Evolutionary conservation across 2,113 vertebrate species (phyloP), one percentile per base, ranked within the genome.

Genomic region (Syrmaticus mikado): DNA sequence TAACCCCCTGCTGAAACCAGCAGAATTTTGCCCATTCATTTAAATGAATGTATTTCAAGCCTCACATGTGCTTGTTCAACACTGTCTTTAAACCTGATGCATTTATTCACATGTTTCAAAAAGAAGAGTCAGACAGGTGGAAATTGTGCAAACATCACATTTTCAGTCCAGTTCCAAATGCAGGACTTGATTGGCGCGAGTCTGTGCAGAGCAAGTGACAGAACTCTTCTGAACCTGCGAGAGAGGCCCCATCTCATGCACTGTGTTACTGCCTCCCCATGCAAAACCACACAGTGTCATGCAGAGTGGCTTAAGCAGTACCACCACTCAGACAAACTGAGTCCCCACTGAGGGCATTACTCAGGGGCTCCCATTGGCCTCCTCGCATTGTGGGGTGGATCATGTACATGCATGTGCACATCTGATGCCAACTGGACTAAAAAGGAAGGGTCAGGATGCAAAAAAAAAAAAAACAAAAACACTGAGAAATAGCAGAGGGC

Each of bases 31-130:
- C 32, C 43, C 38, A 27, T 76, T 80, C 45, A 71, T 43, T 89
- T 92, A 38, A 32, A 55, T 0, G 1, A 79, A 36, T 9, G 10
- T 4, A 73, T 17, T 25, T 79, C 53, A 55, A 55, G 19, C 3
- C 46, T 36, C 20, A 32, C 67, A 75, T 67, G 62, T 91, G 75
- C 94, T 74, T 72, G 68, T 82, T 28, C 55, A 64, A 85, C 38
- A 82, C 92, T 95, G 94, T 81, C 87, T 96, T 76, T 92, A 96
- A 95, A 88, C 24, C 65, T 90, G 87, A 8, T 68, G 25, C 90
- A 72, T 89, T 96, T 86, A 94, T 75, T 91, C 95, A 79, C 67
- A 89, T 81, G 72, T 82, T 89, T 89, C 41, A 62, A 89, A 70
- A 82, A 58, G 43, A 73, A 87, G 93, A 85, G 20, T 84, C 66